Evolutionary conservation across 2,888 invertebrate species (phyloP).

Genomic region (Caenorhabditis uteleia): DNA sequence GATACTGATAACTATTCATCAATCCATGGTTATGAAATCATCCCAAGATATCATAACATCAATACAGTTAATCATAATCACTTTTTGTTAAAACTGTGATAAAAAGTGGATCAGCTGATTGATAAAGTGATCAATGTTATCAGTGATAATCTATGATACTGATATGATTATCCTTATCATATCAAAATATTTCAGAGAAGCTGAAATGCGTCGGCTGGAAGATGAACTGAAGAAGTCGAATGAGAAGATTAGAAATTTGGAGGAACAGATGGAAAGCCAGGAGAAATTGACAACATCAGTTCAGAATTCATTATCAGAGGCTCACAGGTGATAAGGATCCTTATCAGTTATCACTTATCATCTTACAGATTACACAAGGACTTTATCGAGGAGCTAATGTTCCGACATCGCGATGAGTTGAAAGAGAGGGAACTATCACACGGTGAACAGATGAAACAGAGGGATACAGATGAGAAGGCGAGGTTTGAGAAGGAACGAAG

Average conservation of each 20-base stretch:
- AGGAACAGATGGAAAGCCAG: conserved; percentile 26
- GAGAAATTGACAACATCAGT: conserved; percentile 23
- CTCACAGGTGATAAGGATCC: conserved; percentile 33
- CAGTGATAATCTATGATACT: background rate
- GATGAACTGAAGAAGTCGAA: conserved; percentile 27
- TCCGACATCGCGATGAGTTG: conserved; percentile 47
- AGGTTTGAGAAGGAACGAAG: conserved; percentile 16
- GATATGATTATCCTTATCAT: background rate
- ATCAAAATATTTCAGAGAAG: too few relatives aligned
- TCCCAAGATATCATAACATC: too few relatives aligned
- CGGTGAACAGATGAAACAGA: conserved; percentile 7
- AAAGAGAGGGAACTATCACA: conserved; percentile 32
- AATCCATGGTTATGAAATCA: too few relatives aligned
- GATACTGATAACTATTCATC: too few relatives aligned
- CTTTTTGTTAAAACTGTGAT: too few relatives aligned
- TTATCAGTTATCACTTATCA: too few relatives aligned
- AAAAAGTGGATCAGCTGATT: too few relatives aligned
- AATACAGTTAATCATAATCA: too few relatives aligned
- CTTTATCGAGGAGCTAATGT: conserved; percentile 53
- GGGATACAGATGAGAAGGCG: conserved; percentile 14
- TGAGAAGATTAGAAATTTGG: conserved; percentile 25
- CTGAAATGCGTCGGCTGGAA: conserved; percentile 23
- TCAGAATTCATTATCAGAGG: conserved; percentile 38
- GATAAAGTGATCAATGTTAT: too few relatives aligned
- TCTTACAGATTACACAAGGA: conserved; percentile 43